Base-by-base conservation (phyloP, 1,140 invertebrate genomes). In the Drosophila arizonae region DNA sequence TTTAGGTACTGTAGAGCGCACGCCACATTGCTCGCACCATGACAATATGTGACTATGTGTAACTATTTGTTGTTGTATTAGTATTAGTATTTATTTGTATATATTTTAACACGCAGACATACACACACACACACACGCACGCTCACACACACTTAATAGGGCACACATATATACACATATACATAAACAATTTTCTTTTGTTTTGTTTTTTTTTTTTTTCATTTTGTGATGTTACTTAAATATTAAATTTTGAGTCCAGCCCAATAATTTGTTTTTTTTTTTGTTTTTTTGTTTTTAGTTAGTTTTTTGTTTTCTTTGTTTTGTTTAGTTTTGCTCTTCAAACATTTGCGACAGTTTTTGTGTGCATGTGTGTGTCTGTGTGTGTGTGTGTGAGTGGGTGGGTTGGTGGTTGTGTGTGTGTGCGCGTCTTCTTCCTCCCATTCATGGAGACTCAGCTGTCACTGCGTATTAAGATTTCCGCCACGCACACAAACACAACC, bases 181-280 rank as follows among this genome's bases (percentile, higher is more conserved):
- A 77, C 80, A 79, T 50, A 33, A 79, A 75, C 75, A 45, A 45
- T 15, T 45, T 45, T 45, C 43, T 72, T 84, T 65, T 15, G 65
- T 6, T 28, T 15, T 65, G 2, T 28, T 30, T 30, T 6, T 30
- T 30, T 30, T 6, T 6, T 5, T 6, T 41, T 62, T 48, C 67
- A 46, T 75, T 63, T 81, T 87, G 79, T 76, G 79, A 78, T 86
- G 60, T 80, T 72, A 72, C 78, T 87, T 86, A 86, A 81, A 87
- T 70, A 79, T 66, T 86, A 79, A 81, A 81, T 88, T 88, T 90
- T 90, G 88, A 90, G 88, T 88, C 88, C 88, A 90, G 88, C 88
- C 88, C 88, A 90, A 90, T 77, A 90, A 81, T 72, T 78, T 81
- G 74, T 76, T 69, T 69, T 69, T 74, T 24, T 57, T 72, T 64